phyloP scores from a whole-genome alignment of 2,888 invertebrate genomes.

The Cephus pygmeus region DNA sequence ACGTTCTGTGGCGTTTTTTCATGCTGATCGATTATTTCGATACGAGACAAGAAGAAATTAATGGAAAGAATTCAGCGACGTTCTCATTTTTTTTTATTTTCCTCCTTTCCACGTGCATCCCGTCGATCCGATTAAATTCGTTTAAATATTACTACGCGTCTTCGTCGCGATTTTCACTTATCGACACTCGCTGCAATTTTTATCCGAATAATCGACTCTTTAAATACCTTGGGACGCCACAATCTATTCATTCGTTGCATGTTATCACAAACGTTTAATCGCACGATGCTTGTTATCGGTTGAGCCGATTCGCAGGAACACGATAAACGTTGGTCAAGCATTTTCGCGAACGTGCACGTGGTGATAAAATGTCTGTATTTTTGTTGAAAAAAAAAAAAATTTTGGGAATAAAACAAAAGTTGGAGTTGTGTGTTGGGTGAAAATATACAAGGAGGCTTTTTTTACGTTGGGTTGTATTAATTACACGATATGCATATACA shows the following conservation, averaged over 20 bases:
- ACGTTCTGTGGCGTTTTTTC: too few species aligned
- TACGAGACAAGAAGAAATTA: too few species aligned
- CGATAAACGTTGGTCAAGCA: neutral
- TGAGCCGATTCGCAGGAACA: neutral
- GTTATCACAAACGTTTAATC: neutral
- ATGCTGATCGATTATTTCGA: too few species aligned
- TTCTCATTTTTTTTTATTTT: too few species aligned
- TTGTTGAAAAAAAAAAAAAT: neutral
- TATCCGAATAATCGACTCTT: neutral
- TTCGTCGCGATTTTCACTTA: too few species aligned
- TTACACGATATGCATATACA: conserved; percentile 14
- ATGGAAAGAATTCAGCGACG: too few species aligned
- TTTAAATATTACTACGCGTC: too few species aligned
- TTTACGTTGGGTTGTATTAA: conserved; percentile 54
- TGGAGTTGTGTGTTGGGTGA: conserved; percentile 39
- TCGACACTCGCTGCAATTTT: too few species aligned
- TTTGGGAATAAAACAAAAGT: too few species aligned
- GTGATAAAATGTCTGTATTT: neutral
- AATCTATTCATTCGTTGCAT: neutral
- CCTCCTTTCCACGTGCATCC: too few species aligned
- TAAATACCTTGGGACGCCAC: neutral
- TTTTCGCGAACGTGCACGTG: neutral
- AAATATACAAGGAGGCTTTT: conserved; percentile 50
- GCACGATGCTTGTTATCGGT: conserved; percentile 2
- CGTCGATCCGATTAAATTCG: too few species aligned